These are phyloP conservation scores for Buathra laborator DNA, from an alignment of 2,888 invertebrate species.

Conservation along the genomic window DNA sequence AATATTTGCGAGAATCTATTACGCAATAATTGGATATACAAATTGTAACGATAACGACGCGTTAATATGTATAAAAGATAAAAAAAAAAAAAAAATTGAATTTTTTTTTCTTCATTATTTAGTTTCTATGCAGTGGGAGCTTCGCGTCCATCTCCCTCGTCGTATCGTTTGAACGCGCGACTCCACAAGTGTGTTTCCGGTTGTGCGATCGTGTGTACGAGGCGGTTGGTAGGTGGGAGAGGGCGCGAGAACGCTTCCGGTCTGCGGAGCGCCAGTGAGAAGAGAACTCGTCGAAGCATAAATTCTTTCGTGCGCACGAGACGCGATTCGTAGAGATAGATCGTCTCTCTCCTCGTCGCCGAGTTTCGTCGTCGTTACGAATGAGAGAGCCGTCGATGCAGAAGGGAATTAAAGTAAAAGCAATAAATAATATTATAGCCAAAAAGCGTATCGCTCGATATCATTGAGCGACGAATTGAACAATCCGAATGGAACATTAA, in stretches of 20 bases:
- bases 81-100: constrained; percentile 9
- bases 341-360: constrained; percentile 40
- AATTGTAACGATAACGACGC: not conserved
- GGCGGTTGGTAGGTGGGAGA: constrained; percentile 59
- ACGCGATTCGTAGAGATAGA: constrained; percentile 46
- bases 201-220: constrained; percentile 38
- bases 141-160: constrained; percentile 9
- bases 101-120: not conserved
- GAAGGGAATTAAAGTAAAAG: not conserved
- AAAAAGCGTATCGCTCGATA: constrained; percentile 1
- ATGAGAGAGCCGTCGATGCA: constrained; percentile 35
- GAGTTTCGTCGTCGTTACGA: constrained; percentile 40
- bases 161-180: constrained; percentile 59
- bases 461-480: constrained; percentile 4
- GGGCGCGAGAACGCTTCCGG: constrained; percentile 66
- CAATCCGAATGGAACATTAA: constrained; percentile 39
- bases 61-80: constrained; percentile 3
- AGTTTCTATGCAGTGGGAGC: not conserved
- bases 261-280: constrained; percentile 45
- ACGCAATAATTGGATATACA: not conserved
- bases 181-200: constrained; percentile 65
- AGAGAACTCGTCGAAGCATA: constrained; percentile 72
- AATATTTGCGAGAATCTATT: not conserved
- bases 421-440: constrained; percentile 22
- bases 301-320: constrained; percentile 45